Conservation (phyloP, 2,888 invertebrate genomes). For the Campoplex capitator region DNA sequence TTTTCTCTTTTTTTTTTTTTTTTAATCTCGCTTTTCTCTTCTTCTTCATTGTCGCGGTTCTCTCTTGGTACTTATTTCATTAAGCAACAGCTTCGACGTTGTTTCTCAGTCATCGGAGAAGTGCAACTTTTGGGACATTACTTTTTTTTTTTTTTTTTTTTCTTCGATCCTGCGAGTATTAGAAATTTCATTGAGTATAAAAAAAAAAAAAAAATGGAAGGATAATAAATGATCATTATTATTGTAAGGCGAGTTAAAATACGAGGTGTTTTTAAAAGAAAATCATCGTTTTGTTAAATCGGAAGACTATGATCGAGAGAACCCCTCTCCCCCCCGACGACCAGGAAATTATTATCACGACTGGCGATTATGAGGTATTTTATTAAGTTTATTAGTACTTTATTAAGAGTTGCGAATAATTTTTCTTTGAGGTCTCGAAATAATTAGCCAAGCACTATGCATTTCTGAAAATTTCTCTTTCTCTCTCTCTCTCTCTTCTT, state of each 20-base stretch:
- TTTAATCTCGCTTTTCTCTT: conserved; percentile 25
- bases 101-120: conserved; percentile 41
- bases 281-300: conserved; percentile 19
- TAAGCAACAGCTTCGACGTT: conserved; percentile 40
- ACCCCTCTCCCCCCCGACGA: conserved; percentile 30
- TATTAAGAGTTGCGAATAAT: conserved; percentile 40
- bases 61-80: conserved; percentile 61
- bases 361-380: conserved; percentile 66
- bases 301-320: conserved; percentile 41
- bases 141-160: not conserved
- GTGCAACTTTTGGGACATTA: conserved; percentile 52
- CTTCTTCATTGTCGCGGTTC: conserved; percentile 56
- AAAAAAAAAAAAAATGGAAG: not conserved
- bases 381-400: conserved; percentile 59
- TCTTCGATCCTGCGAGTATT: conserved; percentile 47
- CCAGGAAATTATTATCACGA: conserved; percentile 42
- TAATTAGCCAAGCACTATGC: conserved; percentile 66
- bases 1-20: conserved; percentile 8
- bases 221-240: not conserved
- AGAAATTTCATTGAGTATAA: conserved; percentile 23
- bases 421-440: conserved; percentile 32
- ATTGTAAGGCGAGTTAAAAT: not conserved
- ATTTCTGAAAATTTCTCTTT: conserved; percentile 47
- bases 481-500: conserved; percentile 20
- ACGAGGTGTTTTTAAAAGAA: not conserved